phyloP scores from a whole-genome alignment of 2,113 vertebrate species.

The Noctilio leporinus region DNA sequence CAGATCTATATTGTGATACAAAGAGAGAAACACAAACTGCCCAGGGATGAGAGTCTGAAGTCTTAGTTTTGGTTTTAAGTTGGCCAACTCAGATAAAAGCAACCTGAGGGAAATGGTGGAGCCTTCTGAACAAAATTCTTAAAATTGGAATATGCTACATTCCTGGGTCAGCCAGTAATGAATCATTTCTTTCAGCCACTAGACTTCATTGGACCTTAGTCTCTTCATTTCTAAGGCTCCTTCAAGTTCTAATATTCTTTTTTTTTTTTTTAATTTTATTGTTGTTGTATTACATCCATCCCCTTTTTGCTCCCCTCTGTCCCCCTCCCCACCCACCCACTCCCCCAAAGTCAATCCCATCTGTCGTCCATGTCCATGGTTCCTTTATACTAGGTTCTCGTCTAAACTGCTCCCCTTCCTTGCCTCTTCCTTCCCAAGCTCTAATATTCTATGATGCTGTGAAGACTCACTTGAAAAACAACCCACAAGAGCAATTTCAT shows the following conservation, averaged over 20 bases:
- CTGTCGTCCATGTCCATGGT: too few relatives aligned
- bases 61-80: neutral
- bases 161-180: neutral
- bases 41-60: neutral
- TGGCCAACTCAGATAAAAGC: neutral
- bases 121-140: neutral
- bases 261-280: too few relatives aligned
- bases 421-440: too few relatives aligned
- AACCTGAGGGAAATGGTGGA: neutral
- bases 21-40: neutral
- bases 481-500: neutral
- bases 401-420: too few relatives aligned
- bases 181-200: constrained; percentile 4
- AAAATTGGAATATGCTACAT: neutral
- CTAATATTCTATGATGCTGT: neutral
- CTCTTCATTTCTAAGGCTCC: neutral
- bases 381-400: too few relatives aligned
- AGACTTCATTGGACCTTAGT: neutral
- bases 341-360: too few relatives aligned
- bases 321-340: too few relatives aligned
- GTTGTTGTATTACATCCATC: too few relatives aligned
- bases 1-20: neutral
- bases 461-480: neutral
- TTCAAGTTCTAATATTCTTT: constrained; percentile 13
- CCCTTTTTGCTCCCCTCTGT: too few relatives aligned